Percentiles rank a stretch among this genome's conserved stretches.
Evolutionary conservation across 92 coral and sea anemone genomes (phyloP).

Genomic region (Palythoa caribaeorum): DNA sequence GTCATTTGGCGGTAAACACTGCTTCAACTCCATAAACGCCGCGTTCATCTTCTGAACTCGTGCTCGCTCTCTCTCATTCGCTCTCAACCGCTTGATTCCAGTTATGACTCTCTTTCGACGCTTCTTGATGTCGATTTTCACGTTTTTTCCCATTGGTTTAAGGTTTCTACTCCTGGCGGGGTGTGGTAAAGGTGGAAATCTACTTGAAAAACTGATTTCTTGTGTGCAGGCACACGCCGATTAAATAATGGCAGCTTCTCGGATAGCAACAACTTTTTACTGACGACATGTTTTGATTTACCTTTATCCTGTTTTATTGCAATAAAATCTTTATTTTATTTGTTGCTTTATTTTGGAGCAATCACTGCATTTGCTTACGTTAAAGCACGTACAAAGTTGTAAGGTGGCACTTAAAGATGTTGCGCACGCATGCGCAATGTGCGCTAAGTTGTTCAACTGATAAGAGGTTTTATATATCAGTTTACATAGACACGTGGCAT

Average conservation of each 20-base stretch:
- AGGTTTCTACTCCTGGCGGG: neutral
- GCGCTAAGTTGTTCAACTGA: neutral
- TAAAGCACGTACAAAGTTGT: neutral
- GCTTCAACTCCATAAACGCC: constrained; percentile 62
- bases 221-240: neutral
- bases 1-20: constrained; percentile 52
- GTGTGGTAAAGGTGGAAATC: neutral
- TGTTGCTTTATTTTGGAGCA: constrained; percentile 6
- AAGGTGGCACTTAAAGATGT: neutral
- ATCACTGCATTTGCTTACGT: constrained; percentile 21
- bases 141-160: constrained; percentile 25
- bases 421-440: neutral
- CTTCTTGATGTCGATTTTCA: constrained; percentile 28
- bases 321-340: constrained; percentile 14
- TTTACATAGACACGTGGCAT: neutral
- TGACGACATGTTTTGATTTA: constrained; percentile 18
- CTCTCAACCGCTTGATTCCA: constrained; percentile 56
- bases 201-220: neutral
- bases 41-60: constrained; percentile 68
- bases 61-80: constrained; percentile 62
- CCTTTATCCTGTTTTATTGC: constrained; percentile 30
- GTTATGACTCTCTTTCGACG: constrained; percentile 46
- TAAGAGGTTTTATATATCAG: neutral
- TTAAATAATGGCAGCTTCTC: too few relatives aligned
- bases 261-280: neutral